Percentiles rank a stretch among this genome's conserved stretches.
phyloP scores from a whole-genome alignment of 2,113 vertebrate species.

The Meriones unguiculatus region DNA sequence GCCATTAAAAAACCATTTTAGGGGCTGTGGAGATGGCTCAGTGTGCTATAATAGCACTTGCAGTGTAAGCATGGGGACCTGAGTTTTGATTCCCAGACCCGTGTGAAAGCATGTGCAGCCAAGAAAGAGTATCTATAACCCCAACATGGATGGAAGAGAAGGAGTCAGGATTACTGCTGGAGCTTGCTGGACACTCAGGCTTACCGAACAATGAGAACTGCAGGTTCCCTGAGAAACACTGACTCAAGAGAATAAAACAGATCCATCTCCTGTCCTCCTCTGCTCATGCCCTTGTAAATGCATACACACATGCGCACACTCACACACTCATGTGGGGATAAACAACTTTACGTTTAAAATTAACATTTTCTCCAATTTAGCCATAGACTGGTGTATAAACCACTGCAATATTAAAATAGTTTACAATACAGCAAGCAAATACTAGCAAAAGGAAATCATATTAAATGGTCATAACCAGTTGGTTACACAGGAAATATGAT shows the following conservation, averaged over 20 bases:
- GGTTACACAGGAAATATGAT: constrained; percentile 8
- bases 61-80: neutral
- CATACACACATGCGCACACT: accelerated
- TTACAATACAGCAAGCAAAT: constrained; percentile 1
- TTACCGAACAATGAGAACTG: neutral
- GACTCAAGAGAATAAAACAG: neutral
- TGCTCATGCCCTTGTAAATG: neutral
- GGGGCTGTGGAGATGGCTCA: no score
- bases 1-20: neutral
- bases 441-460: neutral
- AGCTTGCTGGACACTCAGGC: neutral
- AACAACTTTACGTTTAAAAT: neutral
- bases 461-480: neutral
- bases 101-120: neutral
- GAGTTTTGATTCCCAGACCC: neutral
- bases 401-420: neutral
- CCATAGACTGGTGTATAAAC: neutral
- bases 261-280: no score
- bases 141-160: neutral
- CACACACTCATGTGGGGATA: neutral
- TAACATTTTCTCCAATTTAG: constrained; percentile 27
- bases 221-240: neutral
- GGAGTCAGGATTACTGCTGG: no score
- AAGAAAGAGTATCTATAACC: neutral
- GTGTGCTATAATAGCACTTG: neutral